These are phyloP conservation scores for Tridacna gigas DNA, from an alignment of 2,888 invertebrate genomes.

Conservation along the genomic window DNA sequence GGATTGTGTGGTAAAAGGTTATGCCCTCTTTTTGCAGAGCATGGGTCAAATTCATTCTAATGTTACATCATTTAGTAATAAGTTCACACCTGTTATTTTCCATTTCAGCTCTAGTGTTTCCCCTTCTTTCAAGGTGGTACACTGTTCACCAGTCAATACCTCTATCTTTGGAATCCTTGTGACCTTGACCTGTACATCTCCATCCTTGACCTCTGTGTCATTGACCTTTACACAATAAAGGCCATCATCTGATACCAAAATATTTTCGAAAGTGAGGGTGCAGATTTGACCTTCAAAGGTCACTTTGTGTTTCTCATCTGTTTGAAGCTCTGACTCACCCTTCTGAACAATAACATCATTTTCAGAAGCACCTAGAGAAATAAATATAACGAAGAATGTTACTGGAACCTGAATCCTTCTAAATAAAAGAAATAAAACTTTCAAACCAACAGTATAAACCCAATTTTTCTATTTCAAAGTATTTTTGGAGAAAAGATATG, in stretches of 20 bases:
- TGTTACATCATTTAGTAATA: no score
- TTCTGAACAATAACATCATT: constrained; percentile 12
- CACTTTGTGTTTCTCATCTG: constrained; percentile 22
- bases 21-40: no score
- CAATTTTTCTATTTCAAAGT: no score
- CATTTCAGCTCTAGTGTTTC: constrained; percentile 9
- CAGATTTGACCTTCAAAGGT: constrained; percentile 30
- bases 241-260: constrained; percentile 12
- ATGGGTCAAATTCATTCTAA: no score
- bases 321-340: neutral
- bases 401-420: neutral
- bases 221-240: constrained; percentile 22
- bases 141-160: constrained; percentile 14
- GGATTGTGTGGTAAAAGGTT: no score
- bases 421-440: no score
- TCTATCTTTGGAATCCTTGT: constrained; percentile 4
- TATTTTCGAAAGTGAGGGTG: constrained; percentile 12
- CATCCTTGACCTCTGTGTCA: constrained; percentile 11
- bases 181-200: constrained; percentile 19
- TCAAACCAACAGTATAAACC: no score
- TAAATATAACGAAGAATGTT: neutral
- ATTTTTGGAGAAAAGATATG: no score
- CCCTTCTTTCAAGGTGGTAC: neutral
- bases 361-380: constrained; percentile 16
- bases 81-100: constrained; percentile 29